Percentiles rank a stretch among this genome's conserved stretches.
Evolutionary conservation across 2,797 vertebrate species (phyloP).

Genomic region (Malurus splendens): DNA sequence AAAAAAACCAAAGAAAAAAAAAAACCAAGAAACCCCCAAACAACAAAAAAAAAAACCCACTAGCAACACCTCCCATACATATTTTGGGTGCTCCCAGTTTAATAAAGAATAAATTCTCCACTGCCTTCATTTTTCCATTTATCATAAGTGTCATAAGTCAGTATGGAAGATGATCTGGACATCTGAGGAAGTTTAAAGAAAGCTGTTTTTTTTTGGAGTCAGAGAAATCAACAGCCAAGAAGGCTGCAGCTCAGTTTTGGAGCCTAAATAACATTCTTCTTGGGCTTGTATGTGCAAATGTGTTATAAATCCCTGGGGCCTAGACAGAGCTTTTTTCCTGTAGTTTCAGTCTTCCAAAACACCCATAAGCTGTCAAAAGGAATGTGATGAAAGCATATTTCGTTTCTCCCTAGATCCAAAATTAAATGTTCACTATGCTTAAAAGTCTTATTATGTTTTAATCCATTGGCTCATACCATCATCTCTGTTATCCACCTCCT

Average conservation of each 20-base stretch:
- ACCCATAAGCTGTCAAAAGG: not conserved
- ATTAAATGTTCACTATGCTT: not conserved
- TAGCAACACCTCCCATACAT: not conserved
- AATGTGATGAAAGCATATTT: not conserved
- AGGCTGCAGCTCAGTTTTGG: not conserved
- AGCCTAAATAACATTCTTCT: not conserved
- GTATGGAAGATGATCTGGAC: not conserved
- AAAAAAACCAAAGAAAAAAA: not conserved
- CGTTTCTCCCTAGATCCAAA: not conserved
- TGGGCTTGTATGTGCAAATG: not conserved
- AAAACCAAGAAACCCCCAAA: no score
- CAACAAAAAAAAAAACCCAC: no score
- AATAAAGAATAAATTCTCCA: not conserved
- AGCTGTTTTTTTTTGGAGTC: not conserved
- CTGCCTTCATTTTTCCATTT: not conserved
- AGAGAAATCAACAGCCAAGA: not conserved
- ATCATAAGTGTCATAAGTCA: not conserved
- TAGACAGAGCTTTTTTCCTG: not conserved
- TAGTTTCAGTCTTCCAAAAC: not conserved
- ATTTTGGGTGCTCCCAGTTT: not conserved
- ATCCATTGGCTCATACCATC: not conserved
- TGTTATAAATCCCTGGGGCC: not conserved
- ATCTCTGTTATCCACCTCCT: not conserved
- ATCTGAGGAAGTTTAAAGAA: not conserved
- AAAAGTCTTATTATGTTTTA: not conserved